Evolutionary conservation across 1,140 invertebrate species (phyloP), one percentile per base, ranked within the genome.

Genomic region (Antheraea mylitta): DNA sequence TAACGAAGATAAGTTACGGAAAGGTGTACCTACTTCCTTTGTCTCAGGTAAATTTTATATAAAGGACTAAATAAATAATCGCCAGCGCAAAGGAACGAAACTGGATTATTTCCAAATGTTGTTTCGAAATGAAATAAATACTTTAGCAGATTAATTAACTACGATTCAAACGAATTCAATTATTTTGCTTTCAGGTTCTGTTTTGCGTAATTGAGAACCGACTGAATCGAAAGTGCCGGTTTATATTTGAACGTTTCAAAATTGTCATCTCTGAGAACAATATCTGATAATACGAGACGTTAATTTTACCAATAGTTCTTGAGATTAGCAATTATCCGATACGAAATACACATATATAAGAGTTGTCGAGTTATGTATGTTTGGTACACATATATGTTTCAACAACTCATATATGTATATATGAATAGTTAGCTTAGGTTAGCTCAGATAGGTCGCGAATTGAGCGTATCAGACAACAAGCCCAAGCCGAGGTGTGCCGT

Each of bases 1-100:
- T 71, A 71, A 71, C 67, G 18, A 71, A 67, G 65, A 67, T 67
- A 71, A 66, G 37, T 63, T 63, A n/a, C 61, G 13, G 19, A 37
- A 63, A 37, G 61, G 61, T n/a, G 61, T 37, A 37, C 36, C 7
- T 63, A 63, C 36, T 18, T 63, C 10, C 61, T 63, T 63, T 63
- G 61, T 63, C 18, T 11, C 61, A 63, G 30, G 30, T 63, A 37
- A 63, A 63, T 63, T 37, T 53, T 53, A 53, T 53, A 53, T 16
- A 53, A 53, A 53, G 45, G 45, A 13, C 45, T 16, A 53, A 53
- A 53, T 53, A 53, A 53, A 53, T 53, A 53, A 53, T 53, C 7
- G 45, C 11, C 0, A 42, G 11, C 38, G 11, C 0, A 13, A 13
- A 53, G 45, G 13, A 53, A 53, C 45, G 45, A 53, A 53, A 53